phyloP scores from a whole-genome alignment of 2,888 invertebrate genomes.

The Pedicia rivosa region DNA sequence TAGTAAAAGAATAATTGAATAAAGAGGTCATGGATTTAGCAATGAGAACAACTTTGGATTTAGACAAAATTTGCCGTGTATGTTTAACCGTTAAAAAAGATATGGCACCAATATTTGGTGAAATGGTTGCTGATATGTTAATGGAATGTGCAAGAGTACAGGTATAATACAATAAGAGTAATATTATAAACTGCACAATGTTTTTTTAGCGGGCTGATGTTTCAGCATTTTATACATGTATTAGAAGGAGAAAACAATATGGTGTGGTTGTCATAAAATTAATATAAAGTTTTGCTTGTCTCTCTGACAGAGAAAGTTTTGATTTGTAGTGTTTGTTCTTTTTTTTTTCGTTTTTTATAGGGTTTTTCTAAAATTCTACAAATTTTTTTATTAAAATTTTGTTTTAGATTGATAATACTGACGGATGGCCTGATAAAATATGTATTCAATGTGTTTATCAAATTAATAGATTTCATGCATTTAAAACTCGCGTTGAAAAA shows the following conservation, averaged over 20 bases:
- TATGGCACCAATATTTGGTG: conserved; percentile 46
- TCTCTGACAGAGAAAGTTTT: too few relatives aligned
- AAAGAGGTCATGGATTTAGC: conserved; percentile 9
- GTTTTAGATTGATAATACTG: conserved; percentile 36
- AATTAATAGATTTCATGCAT: conserved; percentile 45
- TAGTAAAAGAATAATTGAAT: too few relatives aligned
- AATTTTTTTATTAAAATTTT: conserved; percentile 2
- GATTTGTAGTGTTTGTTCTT: too few relatives aligned
- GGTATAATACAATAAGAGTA: conserved; percentile 24
- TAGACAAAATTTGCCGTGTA: conserved; percentile 46
- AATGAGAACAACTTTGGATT: conserved; percentile 23
- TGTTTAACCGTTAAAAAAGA: conserved; percentile 46
- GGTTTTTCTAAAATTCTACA: not conserved
- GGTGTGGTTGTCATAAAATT: too few relatives aligned
- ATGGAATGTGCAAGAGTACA: conserved; percentile 45
- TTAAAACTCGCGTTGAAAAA: conserved; percentile 41
- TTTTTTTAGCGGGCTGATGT: too few relatives aligned
- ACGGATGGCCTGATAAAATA: conserved; percentile 42
- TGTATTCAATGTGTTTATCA: conserved; percentile 48
- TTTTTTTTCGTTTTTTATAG: too few relatives aligned
- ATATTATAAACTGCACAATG: not conserved
- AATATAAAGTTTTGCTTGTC: too few relatives aligned
- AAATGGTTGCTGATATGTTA: conserved; percentile 46
- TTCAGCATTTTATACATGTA: too few relatives aligned
- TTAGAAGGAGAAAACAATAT: too few relatives aligned